Conservation (phyloP, 1,140 invertebrate genomes). For the Apis laboriosa region DNA sequence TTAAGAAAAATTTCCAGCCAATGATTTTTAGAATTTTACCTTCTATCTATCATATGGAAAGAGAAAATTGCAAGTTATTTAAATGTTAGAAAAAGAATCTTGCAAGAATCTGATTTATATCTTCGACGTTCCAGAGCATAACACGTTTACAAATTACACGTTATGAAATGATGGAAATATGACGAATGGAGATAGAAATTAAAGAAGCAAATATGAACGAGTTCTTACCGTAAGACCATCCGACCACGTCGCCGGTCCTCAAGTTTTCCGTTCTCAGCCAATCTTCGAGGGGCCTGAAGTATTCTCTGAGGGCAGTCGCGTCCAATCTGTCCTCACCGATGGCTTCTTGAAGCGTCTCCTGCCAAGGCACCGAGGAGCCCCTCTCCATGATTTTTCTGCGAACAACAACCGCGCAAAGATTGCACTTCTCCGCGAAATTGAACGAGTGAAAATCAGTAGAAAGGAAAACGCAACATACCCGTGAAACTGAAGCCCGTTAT, state of each 20-base stretch:
- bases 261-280: constrained; percentile 93
- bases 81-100: no score
- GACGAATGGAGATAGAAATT: no score
- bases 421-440: background rate
- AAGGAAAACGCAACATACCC: background rate
- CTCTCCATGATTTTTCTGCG: constrained; percentile 90
- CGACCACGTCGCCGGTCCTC: constrained; percentile 88
- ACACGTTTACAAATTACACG: no score
- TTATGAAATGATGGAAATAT: no score
- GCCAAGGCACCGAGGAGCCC: constrained; percentile 93
- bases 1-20: no score
- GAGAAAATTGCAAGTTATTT: no score
- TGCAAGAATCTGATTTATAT: no score
- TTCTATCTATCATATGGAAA: no score
- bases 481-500: background rate
- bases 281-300: constrained; percentile 94
- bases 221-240: constrained; percentile 88
- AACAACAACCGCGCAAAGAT: background rate
- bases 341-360: constrained; percentile 89
- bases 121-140: no score
- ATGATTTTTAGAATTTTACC: no score
- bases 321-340: constrained; percentile 90
- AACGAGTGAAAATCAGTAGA: background rate
- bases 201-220: background rate
- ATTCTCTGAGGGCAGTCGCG: constrained; percentile 93